Conservation (phyloP, 2,113 vertebrate genomes). For the Stegastes partitus region DNA sequence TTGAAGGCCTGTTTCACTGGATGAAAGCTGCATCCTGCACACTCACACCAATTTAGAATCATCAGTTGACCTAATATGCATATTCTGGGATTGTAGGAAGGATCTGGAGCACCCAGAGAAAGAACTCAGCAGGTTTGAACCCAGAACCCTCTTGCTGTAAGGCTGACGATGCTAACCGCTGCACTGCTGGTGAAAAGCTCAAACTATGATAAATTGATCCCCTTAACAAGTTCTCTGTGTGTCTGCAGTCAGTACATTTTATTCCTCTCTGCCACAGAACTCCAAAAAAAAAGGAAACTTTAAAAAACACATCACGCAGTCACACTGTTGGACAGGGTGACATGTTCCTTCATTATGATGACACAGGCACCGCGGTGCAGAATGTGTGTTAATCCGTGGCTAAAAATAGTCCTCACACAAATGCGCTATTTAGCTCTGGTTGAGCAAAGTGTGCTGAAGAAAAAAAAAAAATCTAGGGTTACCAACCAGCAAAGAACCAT, state of each 20-base stretch:
- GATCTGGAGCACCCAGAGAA: too few relatives aligned
- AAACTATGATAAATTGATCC: not conserved
- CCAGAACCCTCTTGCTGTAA: too few relatives aligned
- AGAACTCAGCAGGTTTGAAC: too few relatives aligned
- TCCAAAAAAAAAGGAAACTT: not conserved
- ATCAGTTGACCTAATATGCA: too few relatives aligned
- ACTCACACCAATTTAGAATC: too few relatives aligned
- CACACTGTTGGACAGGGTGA: conserved; percentile 9
- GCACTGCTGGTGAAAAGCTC: not conserved
- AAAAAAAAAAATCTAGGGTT: not conserved
- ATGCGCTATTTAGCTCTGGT: not conserved
- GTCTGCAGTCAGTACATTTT: not conserved
- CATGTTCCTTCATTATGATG: not conserved
- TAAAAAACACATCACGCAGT: not conserved
- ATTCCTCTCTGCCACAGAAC: not conserved
- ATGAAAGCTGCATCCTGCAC: too few relatives aligned
- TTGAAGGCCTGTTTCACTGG: too few relatives aligned
- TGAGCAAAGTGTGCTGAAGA: not conserved
- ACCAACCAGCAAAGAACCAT: not conserved
- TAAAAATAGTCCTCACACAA: not conserved
- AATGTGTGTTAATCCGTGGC: not conserved
- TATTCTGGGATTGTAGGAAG: too few relatives aligned
- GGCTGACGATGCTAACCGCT: not conserved
- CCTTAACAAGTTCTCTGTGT: not conserved
- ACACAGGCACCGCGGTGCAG: not conserved